phyloP scores from a whole-genome alignment of 2,888 invertebrate genomes.

The Encarsia formosa region DNA sequence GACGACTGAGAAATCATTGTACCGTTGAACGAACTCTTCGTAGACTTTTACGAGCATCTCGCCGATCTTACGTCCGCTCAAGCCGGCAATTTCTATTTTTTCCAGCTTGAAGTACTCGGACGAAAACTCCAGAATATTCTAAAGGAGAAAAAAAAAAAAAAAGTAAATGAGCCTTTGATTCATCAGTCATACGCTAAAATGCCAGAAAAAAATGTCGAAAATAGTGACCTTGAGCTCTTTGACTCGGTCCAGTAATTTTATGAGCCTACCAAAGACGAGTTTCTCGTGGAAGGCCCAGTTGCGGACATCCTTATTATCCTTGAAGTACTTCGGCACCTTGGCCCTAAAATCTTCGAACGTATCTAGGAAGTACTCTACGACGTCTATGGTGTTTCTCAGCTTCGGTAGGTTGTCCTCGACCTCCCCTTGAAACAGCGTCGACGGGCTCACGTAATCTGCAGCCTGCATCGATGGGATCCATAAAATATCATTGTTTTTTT shows the following conservation, averaged over 20 bases:
- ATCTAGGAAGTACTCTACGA: constrained; percentile 56
- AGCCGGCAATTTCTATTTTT: constrained; percentile 74
- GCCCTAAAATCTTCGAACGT: constrained; percentile 57
- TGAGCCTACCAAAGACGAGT: constrained; percentile 66
- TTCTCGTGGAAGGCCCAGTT: constrained; percentile 72
- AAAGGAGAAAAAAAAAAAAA: neutral
- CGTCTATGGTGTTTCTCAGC: constrained; percentile 54
- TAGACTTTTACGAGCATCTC: constrained; percentile 52
- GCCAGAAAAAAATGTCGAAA: neutral
- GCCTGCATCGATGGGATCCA: no score
- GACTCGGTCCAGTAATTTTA: constrained; percentile 62
- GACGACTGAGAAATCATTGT: constrained; percentile 47
- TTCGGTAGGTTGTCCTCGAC: constrained; percentile 68
- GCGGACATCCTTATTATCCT: constrained; percentile 53
- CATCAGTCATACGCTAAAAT: no score
- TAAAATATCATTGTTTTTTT: no score
- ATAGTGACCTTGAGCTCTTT: constrained; percentile 54
- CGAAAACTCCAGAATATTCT: constrained; percentile 64
- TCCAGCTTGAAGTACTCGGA: constrained; percentile 83
- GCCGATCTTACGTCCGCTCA: constrained; percentile 61
- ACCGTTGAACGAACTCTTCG: constrained; percentile 42
- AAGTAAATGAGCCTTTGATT: no score
- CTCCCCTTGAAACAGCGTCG: constrained; percentile 81
- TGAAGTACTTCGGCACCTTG: constrained; percentile 57
- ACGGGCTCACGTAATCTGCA: constrained; percentile 69